Evolutionary conservation across 1,140 invertebrate species (phyloP).

Genomic region (Lucilia sericata): DNA sequence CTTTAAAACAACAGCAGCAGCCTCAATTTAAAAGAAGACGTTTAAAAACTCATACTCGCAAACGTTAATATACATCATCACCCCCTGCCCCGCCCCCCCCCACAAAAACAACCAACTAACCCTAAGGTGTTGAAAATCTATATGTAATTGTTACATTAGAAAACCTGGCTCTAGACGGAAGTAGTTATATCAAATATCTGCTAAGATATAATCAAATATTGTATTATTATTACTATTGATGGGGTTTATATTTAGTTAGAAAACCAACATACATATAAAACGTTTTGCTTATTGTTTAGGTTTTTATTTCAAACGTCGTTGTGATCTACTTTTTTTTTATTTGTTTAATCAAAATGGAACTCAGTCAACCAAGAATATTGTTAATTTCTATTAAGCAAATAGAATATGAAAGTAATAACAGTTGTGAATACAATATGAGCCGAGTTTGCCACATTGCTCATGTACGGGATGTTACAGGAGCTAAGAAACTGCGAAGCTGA

Average conservation of each 20-base stretch:
- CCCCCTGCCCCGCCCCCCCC: too few relatives aligned
- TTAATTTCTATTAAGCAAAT: slow-evolving; percentile 33
- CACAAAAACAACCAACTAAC: too few relatives aligned
- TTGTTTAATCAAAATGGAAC: background rate
- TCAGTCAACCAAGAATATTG: slow-evolving; percentile 32
- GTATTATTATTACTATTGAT: too few relatives aligned
- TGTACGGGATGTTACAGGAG: slow-evolving; percentile 34
- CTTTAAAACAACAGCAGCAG: background rate
- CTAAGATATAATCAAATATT: too few relatives aligned
- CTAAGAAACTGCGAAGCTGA: slow-evolving; percentile 46
- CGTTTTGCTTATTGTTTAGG: background rate
- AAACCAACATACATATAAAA: background rate
- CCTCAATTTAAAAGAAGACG: slow-evolving; percentile 24
- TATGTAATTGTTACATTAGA: background rate
- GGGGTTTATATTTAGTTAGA: background rate
- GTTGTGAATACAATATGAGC: slow-evolving; percentile 22
- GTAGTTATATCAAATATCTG: background rate
- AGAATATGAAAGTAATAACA: background rate
- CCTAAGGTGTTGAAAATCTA: too few relatives aligned
- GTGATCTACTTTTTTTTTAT: background rate
- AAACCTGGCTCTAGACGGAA: background rate
- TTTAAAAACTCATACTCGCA: slow-evolving; percentile 37
- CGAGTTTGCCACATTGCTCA: slow-evolving; percentile 29
- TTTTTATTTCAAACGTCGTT: background rate
- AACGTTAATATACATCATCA: too few relatives aligned